Base-by-base conservation (phyloP, 2,888 invertebrate species). In the Drosophila hamatofila region DNA sequence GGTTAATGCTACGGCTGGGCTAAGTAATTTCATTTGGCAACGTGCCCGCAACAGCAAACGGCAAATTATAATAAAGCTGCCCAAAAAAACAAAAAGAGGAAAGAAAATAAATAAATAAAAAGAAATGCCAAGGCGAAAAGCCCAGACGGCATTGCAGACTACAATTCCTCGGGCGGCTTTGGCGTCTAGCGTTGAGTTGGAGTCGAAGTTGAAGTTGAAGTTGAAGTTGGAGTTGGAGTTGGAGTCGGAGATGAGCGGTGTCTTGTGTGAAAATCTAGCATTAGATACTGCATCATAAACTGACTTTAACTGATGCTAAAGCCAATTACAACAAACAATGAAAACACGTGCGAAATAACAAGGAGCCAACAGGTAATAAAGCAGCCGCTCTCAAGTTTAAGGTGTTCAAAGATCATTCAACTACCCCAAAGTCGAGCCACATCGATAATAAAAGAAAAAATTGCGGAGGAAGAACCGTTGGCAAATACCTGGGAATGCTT, bases 11-110 rank as follows among this genome's bases (percentile, higher is more conserved):
- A 51, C 71, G 75, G 72, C 68, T 63, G 57, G 75, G 75, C 74
- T 77, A 74, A 81, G 87, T 90, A 83, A 88, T 89, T 90, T 90
- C 81, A 90, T 89, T 90, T 89, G 78, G 80, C 81, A 83, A 76
- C 72, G 81, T 77, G 73, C 72, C 71, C 64, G 65, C 75, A 77
- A 83, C 83, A 64, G 61, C 71, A 75, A 78, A 57, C 44, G 42
- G n/a, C 82, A 70, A 84, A 75, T 81, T 75, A 77, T 80, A 73
- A 72, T 77, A 68, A 88, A 49, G 56, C 42, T 69, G 23, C 64
- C 51, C 44, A 35, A 71, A 58, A 64, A 63, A 54, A 55, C 25
- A 46, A 49, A 52, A 58, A 39, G 25, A 16, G 5, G 37, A 11
- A 30, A 30, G 23, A 58, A 33, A 46, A 49, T 11, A 72, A 33